Percentiles rank a stretch among this genome's conserved stretches.
These are phyloP conservation scores for Acanthoscelides obtectus DNA, from an alignment of 2,888 invertebrate genomes.

Conservation along the genomic window DNA sequence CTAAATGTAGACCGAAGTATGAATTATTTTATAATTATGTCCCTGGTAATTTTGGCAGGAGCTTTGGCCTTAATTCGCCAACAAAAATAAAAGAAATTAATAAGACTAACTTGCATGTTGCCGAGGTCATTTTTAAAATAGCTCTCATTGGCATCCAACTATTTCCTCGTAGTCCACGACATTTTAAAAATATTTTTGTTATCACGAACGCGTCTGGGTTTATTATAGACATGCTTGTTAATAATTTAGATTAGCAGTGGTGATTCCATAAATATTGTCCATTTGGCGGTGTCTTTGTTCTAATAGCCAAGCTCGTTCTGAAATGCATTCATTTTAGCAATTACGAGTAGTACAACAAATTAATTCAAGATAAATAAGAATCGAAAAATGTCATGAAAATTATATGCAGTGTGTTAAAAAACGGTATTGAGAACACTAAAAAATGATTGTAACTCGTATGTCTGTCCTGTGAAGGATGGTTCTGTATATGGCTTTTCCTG, in stretches of 20 bases:
- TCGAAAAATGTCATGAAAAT: no score
- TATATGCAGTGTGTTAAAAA: no score
- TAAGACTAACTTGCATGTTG: not conserved
- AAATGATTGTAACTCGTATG: no score
- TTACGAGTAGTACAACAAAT: no score
- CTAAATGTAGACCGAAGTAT: not conserved
- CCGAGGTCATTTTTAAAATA: not conserved
- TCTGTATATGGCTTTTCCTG: no score
- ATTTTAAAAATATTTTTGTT: not conserved
- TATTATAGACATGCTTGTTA: not conserved
- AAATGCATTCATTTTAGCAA: no score
- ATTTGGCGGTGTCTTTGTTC: no score
- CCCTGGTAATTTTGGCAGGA: not conserved
- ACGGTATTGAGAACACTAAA: no score
- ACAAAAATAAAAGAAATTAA: not conserved
- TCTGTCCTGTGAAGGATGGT: no score
- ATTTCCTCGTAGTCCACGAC: not conserved
- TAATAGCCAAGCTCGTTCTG: no score
- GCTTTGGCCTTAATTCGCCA: not conserved
- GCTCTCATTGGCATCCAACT: not conserved
- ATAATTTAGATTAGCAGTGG: not conserved
- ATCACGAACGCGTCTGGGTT: not conserved
- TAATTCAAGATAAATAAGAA: no score
- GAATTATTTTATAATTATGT: not conserved
- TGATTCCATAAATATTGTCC: no score